Evolutionary conservation across 2,888 invertebrate species (phyloP).

Genomic region (Lottia scabra): DNA sequence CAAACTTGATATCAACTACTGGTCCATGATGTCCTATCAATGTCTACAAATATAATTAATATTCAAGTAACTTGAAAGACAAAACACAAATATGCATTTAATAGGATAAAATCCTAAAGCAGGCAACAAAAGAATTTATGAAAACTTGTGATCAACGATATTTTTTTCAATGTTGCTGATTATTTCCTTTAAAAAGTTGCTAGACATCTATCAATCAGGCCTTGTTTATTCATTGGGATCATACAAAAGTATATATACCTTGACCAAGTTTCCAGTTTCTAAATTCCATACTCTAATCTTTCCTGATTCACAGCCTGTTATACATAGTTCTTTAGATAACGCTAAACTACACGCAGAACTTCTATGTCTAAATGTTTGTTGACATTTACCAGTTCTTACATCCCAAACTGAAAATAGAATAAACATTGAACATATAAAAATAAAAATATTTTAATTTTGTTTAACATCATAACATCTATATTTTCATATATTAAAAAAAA

Average conservation of each 20-base stretch:
- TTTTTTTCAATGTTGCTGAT: too few relatives aligned
- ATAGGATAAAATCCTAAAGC: too few relatives aligned
- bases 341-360: slow-evolving; percentile 63
- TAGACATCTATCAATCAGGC: too few relatives aligned
- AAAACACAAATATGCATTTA: neutral
- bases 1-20: slow-evolving; percentile 66
- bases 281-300: slow-evolving; percentile 68
- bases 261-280: slow-evolving; percentile 60
- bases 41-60: slow-evolving; percentile 41
- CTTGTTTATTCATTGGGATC: too few relatives aligned
- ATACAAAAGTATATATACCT: slow-evolving; percentile 45
- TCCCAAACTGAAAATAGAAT: slow-evolving; percentile 63
- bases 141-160: too few relatives aligned
- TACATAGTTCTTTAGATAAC: slow-evolving; percentile 55
- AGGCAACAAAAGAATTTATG: too few relatives aligned
- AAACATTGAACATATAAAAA: too few relatives aligned
- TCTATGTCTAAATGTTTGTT: slow-evolving; percentile 62
- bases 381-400: slow-evolving; percentile 64
- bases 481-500: too few relatives aligned
- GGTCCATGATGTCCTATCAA: slow-evolving; percentile 63
- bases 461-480: too few relatives aligned
- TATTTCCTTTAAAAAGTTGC: too few relatives aligned
- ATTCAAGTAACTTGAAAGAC: neutral
- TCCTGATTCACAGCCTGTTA: slow-evolving; percentile 66
- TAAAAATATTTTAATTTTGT: too few relatives aligned